Base-by-base conservation (phyloP, 1,140 invertebrate genomes). In the Adelges cooleyi region DNA sequence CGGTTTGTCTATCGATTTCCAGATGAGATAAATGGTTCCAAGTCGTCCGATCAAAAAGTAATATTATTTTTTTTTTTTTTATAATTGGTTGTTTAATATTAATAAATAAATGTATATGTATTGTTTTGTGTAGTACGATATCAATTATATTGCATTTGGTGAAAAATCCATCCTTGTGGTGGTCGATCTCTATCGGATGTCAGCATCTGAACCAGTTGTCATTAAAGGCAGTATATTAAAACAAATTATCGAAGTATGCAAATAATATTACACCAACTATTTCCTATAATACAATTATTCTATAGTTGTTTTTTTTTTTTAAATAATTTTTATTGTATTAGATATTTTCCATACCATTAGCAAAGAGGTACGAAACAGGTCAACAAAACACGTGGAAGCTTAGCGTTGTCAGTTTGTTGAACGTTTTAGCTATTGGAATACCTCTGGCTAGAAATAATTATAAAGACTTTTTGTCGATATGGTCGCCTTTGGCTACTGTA, bases 341-440 rank as follows among this genome's bases (percentile, higher is more conserved):
- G 78, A 81, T 85, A 9, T 75, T 91, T 68, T 81, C 84, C 27
- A 77, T 86, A 40, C 89, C 91, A 17, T 74, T 95, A 59, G 80
- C 83, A 11, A 79, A 90, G 75, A 92, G 92, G 75, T 94, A 94
- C 71, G 11, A 22, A 62, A 27, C 56, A 46, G 42, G 80, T 82
- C 62, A 93, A 90, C 73, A 82, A 86, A 1, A 86, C 85, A 92
- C 89, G 5, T 95, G 92, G 92, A 89, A 90, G 78, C 74, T 92
- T 59, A 85, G 87, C 2, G 86, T 91, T 20, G 84, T 83, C 65
- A 86, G 86, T 73, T 77, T 95, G 11, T 79, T 93, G 38, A 81
- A 80, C 36, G 83, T 93, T n/a, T 76, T 95, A 42, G 85, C 86
- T 65, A 84, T 85, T 3, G 92, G 91, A 2, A 76, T 98, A 15